A percentile compares a stretch with the other conserved stretches of the same genome.
Evolutionary conservation across 2,888 invertebrate species (phyloP).

Genomic region (Nebria brevicollis): DNA sequence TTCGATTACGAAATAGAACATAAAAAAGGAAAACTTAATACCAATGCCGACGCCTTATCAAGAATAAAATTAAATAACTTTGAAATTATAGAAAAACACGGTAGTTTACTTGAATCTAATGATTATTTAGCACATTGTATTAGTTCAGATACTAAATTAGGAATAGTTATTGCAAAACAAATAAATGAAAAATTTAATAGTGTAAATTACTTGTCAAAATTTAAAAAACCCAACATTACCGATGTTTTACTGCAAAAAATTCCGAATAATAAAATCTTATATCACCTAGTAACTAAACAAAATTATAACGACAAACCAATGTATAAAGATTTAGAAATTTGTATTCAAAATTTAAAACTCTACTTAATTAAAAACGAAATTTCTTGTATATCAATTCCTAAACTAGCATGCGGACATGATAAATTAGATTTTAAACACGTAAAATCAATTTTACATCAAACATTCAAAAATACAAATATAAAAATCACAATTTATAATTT

Average conservation of each 20-base stretch:
- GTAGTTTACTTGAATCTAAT: conserved; percentile 14
- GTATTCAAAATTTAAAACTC: no score
- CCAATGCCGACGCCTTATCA: conserved; percentile 4
- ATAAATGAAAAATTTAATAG: conserved; percentile 32
- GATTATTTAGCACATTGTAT: conserved; percentile 31
- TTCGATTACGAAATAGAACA: conserved; percentile 49
- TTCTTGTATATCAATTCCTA: conserved; percentile 10
- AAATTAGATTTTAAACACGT: conserved; percentile 6
- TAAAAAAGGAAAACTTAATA: conserved; percentile 20
- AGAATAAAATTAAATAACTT: conserved; percentile 10
- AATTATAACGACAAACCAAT: conserved; percentile 5
- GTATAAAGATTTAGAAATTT: no score
- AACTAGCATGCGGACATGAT: conserved; percentile 14
- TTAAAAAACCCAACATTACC: no score
- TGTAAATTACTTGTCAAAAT: not conserved
- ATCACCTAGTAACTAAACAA: no score
- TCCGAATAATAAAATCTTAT: no score
- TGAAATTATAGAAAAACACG: conserved; percentile 14
- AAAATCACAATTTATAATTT: not conserved
- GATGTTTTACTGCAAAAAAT: no score
- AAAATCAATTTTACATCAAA: not conserved
- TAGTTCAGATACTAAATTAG: conserved; percentile 26
- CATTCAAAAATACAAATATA: conserved; percentile 5
- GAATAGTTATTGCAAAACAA: conserved; percentile 24
- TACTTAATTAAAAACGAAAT: no score